A percentile compares a stretch with the other conserved stretches of the same genome.
These are phyloP conservation scores for Pseudoatta argentina DNA, from an alignment of 1,140 invertebrate species.

Conservation along the genomic window DNA sequence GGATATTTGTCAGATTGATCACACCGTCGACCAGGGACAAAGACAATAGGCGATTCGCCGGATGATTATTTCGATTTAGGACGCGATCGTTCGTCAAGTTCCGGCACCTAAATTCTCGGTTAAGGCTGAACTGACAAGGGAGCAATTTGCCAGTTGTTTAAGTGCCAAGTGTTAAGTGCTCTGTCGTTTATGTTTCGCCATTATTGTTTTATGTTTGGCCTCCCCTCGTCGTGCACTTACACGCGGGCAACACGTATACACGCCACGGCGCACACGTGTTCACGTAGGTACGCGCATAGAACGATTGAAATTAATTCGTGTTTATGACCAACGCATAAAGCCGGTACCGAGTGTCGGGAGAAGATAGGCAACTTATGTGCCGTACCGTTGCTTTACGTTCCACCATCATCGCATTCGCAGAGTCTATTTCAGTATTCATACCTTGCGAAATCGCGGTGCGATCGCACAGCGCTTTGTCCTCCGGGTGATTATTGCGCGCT, in stretches of 20 bases:
- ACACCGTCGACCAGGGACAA: slow-evolving; percentile 1
- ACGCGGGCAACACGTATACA: slow-evolving; percentile 12
- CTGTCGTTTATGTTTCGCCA: slow-evolving; percentile 86
- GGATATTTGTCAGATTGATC: slow-evolving; percentile 30
- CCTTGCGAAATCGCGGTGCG: slow-evolving; percentile 56
- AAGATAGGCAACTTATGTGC: slow-evolving; percentile 77
- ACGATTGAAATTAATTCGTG: slow-evolving; percentile 86
- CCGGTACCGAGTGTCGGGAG: slow-evolving; percentile 69
- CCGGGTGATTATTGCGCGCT: slow-evolving; percentile 31
- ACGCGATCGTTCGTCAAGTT: slow-evolving; percentile 79
- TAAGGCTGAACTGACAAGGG: slow-evolving; percentile 85
- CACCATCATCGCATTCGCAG: slow-evolving; percentile 40
- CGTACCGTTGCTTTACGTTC: slow-evolving; percentile 56
- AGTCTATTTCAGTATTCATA: slow-evolving; percentile 73
- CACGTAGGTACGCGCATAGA: slow-evolving; percentile 73
- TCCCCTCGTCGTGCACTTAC: slow-evolving; percentile 71
- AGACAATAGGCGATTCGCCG: slow-evolving; percentile 51
- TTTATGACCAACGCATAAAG: slow-evolving; percentile 81
- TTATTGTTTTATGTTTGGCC: slow-evolving; percentile 87
- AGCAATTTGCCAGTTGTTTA: slow-evolving; percentile 87
- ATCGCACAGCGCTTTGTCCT: slow-evolving; percentile 38
- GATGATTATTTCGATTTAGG: slow-evolving; percentile 74
- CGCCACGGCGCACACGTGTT: slow-evolving; percentile 25
- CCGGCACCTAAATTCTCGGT: slow-evolving; percentile 84
- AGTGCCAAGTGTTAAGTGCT: slow-evolving; percentile 87